Base-by-base conservation (phyloP, 2,888 invertebrate species). In the Protodeltote pygarga region DNA sequence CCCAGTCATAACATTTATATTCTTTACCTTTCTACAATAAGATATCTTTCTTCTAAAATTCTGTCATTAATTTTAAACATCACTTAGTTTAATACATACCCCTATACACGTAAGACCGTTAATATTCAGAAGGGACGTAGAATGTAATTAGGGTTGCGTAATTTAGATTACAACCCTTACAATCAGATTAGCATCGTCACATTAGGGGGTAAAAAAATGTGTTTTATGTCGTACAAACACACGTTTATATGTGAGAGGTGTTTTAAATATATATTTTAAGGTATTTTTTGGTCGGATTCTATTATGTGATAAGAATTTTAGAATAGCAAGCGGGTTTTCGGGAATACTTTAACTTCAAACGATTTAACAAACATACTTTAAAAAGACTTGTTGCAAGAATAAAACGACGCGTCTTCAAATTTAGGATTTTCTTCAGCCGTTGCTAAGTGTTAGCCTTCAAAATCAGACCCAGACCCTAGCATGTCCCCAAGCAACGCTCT, bases 101-200 rank as follows among this genome's bases (percentile, higher is more conserved):
- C 17, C 38, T 34, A 23, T 42, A 24, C 27, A 44, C 28, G 10
- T 45, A 28, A 27, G 21, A 24, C 20, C 49, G 52, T 59, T 55
- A 52, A 71, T 64, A 71, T 67, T 59, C 68, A 71, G 27, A 38
- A 67, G 59, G 68, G 64, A 58, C 64, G 47, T 46, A 41, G 46
- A 44, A 45, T 24, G 42, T 67, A 67, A 67, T 71, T 55, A 71
- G 52, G 49, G 59, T 33, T 46, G 49, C 25, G 44, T 63, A 59
- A 67, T 67, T 67, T 50, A 67, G 54, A 70, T 70, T 71, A 66
- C 32, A 48, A 47, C 68, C 71, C 59, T 49, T 41, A 40, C 39
- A 67, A 67, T 67, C 64, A 59, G 68, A 63, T 67, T 67, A 67
- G 52, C 55, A 55, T 65, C 33, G 50, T 27, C 46, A 39, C 44